A percentile compares a stretch with the other conserved stretches of the same genome.
These are phyloP conservation scores for Seriola quinqueradiata DNA, from an alignment of 2,113 vertebrate species.

Conservation along the genomic window DNA sequence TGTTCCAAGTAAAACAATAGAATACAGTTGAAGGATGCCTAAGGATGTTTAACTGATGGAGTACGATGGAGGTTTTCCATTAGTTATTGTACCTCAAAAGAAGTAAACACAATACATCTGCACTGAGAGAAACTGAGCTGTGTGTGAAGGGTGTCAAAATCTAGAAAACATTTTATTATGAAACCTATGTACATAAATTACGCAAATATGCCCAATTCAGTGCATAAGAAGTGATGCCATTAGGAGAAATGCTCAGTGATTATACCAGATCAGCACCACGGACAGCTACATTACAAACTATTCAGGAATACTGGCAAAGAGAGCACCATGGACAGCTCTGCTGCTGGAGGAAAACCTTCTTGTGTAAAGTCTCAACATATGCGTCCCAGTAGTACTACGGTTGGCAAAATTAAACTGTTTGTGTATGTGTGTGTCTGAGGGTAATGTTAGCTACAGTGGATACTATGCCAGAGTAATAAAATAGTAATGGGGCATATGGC, in stretches of 20 bases:
- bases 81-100: slow-evolving; percentile 5
- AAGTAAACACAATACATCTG: slow-evolving; percentile 10
- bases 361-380: background rate
- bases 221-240: background rate
- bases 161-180: slow-evolving; percentile 1
- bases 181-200: background rate
- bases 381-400: background rate
- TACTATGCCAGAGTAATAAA: slow-evolving; percentile 54
- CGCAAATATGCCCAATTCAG: background rate
- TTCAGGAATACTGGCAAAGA: background rate
- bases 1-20: background rate
- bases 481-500: slow-evolving; percentile 65
- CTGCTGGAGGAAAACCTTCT: slow-evolving; percentile 9
- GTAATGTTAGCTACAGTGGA: slow-evolving; percentile 42
- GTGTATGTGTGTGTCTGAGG: slow-evolving; percentile 25
- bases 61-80: background rate
- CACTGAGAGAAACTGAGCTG: background rate
- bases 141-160: background rate
- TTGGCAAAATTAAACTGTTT: slow-evolving; percentile 16
- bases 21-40: background rate
- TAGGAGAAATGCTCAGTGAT: background rate
- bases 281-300: slow-evolving; percentile 33
- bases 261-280: slow-evolving; percentile 38
- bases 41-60: background rate
- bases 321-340: slow-evolving; percentile 47